These are phyloP conservation scores for Aplodontia rufa DNA, from an alignment of 2,113 vertebrate species.

Conservation along the genomic window DNA sequence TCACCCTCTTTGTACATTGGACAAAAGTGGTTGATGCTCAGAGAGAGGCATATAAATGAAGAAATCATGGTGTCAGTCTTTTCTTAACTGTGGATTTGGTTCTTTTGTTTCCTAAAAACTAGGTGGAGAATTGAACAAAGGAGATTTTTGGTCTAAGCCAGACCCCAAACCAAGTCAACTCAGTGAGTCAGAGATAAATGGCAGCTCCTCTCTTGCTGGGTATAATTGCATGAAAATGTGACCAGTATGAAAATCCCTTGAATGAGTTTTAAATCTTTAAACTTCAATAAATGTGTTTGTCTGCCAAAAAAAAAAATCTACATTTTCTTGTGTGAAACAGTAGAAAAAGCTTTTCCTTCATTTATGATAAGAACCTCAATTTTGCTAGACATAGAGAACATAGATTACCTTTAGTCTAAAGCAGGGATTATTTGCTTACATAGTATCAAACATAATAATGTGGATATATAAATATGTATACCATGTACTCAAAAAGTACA, in stretches of 20 bases:
- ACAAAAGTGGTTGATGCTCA: background rate
- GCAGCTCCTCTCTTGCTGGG: background rate
- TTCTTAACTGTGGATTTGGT: background rate
- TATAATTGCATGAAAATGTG: background rate
- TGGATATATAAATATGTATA: background rate
- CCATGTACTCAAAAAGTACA: background rate
- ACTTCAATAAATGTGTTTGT: background rate
- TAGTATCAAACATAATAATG: background rate
- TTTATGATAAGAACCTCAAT: background rate
- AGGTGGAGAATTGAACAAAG: background rate
- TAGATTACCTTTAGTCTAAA: background rate
- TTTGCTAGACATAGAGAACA: background rate
- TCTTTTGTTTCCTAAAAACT: conserved; percentile 21
- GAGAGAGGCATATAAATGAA: background rate
- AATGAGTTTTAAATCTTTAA: background rate
- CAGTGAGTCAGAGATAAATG: background rate
- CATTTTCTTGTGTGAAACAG: background rate
- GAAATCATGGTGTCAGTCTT: background rate
- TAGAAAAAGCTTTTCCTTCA: background rate
- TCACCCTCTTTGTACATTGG: background rate
- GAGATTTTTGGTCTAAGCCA: background rate
- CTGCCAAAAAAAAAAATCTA: background rate
- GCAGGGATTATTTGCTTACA: background rate
- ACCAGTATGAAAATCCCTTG: background rate
- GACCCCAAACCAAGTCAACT: background rate